These are phyloP conservation scores for Pithecia hirsuta DNA, from an alignment of 2,797 vertebrate species.

Conservation along the genomic window DNA sequence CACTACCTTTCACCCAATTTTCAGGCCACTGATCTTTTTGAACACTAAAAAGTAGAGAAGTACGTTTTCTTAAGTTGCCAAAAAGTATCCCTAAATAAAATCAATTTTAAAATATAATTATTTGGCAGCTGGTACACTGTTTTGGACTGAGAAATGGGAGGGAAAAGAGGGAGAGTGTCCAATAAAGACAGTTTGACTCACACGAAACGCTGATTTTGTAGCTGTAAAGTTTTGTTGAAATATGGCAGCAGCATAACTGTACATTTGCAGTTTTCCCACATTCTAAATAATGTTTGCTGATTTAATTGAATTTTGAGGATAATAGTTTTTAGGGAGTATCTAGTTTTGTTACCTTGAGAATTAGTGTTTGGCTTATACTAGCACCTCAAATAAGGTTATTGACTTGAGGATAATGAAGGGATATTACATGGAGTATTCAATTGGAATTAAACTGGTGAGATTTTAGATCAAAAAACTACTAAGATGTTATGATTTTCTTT, in stretches of 20 bases:
- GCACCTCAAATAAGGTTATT: not conserved
- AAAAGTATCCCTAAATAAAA: conserved; percentile 7
- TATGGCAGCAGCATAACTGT: not conserved
- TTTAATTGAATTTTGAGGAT: not conserved
- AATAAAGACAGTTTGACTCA: not conserved
- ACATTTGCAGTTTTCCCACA: conserved; percentile 10
- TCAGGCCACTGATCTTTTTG: not conserved
- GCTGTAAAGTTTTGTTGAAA: conserved; percentile 31
- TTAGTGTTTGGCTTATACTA: not conserved
- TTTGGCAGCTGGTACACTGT: not conserved
- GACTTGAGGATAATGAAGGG: not conserved
- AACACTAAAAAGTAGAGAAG: not conserved
- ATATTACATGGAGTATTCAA: not conserved
- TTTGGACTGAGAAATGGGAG: not conserved
- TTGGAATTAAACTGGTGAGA: conserved; percentile 33
- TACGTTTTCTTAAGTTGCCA: conserved; percentile 3
- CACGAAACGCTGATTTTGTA: not conserved
- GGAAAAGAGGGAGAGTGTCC: not conserved
- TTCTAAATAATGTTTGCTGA: not conserved
- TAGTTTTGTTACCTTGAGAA: conserved; percentile 19
- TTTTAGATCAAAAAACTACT: conserved; percentile 21
- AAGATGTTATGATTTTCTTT: conserved; percentile 71
- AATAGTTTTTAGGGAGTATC: not conserved
- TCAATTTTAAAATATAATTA: not conserved
- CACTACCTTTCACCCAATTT: not conserved